Evolutionary conservation across 2,113 vertebrate genomes (phyloP).

Genomic region (Ictidomys tridecemlineatus): DNA sequence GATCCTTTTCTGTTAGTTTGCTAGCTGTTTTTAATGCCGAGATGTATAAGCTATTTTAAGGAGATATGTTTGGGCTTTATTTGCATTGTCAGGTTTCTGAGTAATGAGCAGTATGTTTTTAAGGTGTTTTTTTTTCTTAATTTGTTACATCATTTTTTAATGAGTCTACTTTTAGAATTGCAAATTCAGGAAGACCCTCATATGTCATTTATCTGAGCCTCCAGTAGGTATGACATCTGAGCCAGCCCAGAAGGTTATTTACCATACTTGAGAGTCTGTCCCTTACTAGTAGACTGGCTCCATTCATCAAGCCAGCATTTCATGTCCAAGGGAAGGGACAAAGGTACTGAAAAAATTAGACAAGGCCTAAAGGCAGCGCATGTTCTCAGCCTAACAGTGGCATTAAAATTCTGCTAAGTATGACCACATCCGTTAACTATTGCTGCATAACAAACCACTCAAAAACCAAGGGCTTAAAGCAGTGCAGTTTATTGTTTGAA

Average conservation of each 20-base stretch:
- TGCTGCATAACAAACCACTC: neutral
- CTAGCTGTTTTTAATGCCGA: neutral
- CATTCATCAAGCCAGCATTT: neutral
- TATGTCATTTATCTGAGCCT: neutral
- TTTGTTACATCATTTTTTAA: neutral
- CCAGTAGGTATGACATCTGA: neutral
- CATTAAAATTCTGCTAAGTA: neutral
- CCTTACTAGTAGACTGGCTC: neutral
- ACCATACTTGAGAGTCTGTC: neutral
- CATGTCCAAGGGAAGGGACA: neutral
- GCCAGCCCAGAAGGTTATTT: neutral
- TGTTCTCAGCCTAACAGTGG: neutral
- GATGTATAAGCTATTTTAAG: neutral
- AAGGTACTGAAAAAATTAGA: neutral
- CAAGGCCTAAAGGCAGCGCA: neutral
- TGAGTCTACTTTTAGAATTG: constrained; percentile 24
- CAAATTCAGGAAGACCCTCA: neutral
- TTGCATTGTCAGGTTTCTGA: neutral
- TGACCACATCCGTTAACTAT: neutral
- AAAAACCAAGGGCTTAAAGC: neutral
- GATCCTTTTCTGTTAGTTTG: neutral
- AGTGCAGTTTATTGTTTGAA: neutral
- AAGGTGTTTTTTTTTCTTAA: neutral
- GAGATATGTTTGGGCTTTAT: neutral
- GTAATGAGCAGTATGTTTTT: neutral